A percentile compares a stretch with the other conserved stretches of the same genome.
Evolutionary conservation across 2,888 invertebrate genomes (phyloP).

Genomic region (Micropterix aruncella): DNA sequence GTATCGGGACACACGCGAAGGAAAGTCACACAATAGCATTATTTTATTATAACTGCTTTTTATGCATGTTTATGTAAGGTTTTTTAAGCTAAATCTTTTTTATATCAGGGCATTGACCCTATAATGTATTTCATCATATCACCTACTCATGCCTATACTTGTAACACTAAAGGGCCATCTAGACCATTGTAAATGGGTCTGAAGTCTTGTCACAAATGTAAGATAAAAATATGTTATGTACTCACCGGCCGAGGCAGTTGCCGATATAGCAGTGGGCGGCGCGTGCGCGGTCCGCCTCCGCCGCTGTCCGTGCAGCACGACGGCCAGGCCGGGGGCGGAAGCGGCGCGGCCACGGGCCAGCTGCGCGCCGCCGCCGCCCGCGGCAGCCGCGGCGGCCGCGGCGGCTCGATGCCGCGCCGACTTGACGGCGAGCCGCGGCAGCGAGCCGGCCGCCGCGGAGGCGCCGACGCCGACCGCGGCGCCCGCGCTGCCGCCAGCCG

Average conservation of each 20-base stretch:
- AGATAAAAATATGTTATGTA: too few relatives aligned
- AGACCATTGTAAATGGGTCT: too few relatives aligned
- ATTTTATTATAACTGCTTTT: too few relatives aligned
- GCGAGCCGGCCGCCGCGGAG: conserved; percentile 57
- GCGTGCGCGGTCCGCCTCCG: conserved; percentile 31
- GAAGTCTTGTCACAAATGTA: too few relatives aligned
- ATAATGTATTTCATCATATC: too few relatives aligned
- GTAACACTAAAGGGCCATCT: too few relatives aligned
- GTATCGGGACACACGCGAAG: too few relatives aligned
- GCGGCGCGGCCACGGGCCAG: conserved; percentile 44
- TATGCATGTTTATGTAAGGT: too few relatives aligned
- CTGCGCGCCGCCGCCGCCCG: conserved; percentile 63
- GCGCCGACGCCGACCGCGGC: conserved; percentile 25
- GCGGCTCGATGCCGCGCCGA: conserved; percentile 80
- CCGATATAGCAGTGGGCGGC: conserved; percentile 22
- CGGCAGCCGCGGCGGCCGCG: conserved; percentile 50
- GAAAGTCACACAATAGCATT: too few relatives aligned
- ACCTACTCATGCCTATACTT: too few relatives aligned
- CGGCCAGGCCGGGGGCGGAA: conserved; percentile 64
- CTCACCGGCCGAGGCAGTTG: conserved; percentile 22
- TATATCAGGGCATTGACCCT: too few relatives aligned
- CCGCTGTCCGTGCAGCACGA: conserved; percentile 47
- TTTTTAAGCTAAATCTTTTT: too few relatives aligned
- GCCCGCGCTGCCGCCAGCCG: conserved; percentile 33
- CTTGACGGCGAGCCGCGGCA: conserved; percentile 67